Conservation (phyloP, 2,888 invertebrate genomes). For the Empis livida region DNA sequence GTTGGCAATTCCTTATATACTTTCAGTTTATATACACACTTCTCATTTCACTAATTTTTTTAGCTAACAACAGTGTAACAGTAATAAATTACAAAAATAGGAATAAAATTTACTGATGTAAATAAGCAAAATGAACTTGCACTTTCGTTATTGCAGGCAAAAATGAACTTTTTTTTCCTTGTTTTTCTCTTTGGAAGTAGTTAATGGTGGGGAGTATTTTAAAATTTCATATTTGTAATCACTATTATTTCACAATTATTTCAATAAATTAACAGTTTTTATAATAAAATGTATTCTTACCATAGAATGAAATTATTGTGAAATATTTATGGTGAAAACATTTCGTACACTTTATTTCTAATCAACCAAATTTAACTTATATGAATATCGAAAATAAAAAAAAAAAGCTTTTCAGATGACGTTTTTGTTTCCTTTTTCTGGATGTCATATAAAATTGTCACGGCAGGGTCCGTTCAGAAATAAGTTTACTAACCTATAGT, state of each 20-base stretch:
- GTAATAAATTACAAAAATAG: not conserved
- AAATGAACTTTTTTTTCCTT: not conserved
- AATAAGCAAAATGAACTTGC: not conserved
- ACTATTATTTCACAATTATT: not conserved
- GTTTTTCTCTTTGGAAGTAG: not conserved
- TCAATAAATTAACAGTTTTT: not conserved
- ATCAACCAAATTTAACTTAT: not conserved
- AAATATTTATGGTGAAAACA: not conserved
- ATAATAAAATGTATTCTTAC: not conserved
- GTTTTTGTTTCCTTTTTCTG: not conserved
- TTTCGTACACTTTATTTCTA: not conserved
- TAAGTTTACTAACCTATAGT: too few relatives aligned
- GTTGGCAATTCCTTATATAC: not conserved
- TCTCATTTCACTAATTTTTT: too few relatives aligned
- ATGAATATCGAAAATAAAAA: not conserved
- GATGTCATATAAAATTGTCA: too few relatives aligned
- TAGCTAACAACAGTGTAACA: too few relatives aligned
- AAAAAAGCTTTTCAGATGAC: not conserved
- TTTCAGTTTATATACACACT: too few relatives aligned
- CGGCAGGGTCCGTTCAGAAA: too few relatives aligned
- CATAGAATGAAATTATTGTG: not conserved
- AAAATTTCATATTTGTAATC: not conserved
- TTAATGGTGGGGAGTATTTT: not conserved
- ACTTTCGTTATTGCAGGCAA: not conserved
- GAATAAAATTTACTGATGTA: not conserved